phyloP scores from a whole-genome alignment of 2,888 invertebrate species.

The Malacosoma neustria region DNA sequence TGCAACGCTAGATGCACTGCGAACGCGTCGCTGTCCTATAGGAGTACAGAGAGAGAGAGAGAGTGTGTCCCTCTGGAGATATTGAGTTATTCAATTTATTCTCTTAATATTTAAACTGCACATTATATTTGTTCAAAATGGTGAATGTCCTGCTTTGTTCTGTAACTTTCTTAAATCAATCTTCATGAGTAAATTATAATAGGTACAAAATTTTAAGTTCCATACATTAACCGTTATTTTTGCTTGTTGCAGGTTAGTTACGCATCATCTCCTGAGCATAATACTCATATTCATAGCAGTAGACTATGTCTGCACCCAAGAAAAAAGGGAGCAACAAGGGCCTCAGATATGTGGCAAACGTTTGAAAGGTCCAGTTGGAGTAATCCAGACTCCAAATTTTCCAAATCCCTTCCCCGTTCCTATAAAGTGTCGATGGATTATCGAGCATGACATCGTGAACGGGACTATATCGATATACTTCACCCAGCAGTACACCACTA shows the following conservation, averaged over 20 bases:
- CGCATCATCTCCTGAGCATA: constrained; percentile 38
- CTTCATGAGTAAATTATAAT: no score
- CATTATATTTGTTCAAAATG: no score
- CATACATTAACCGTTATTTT: no score
- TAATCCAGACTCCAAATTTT: constrained; percentile 89
- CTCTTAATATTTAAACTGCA: no score
- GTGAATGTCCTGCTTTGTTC: no score
- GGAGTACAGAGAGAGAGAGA: no score
- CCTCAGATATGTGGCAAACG: constrained; percentile 78
- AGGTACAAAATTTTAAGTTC: no score
- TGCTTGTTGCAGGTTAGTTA: constrained; percentile 48
- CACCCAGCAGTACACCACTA: constrained; percentile 89
- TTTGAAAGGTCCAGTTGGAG: constrained; percentile 78
- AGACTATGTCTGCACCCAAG: constrained; percentile 36
- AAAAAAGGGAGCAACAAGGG: constrained; percentile 44
- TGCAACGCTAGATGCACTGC: no score
- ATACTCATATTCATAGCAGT: constrained; percentile 41
- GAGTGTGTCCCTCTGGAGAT: no score
- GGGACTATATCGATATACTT: constrained; percentile 89
- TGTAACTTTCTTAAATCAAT: no score
- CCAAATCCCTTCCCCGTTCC: constrained; percentile 88
- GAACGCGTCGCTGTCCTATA: no score
- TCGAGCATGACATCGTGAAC: constrained; percentile 83
- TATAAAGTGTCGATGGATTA: constrained; percentile 90
- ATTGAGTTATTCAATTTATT: no score